A percentile compares a stretch with the other conserved stretches of the same genome.
These are phyloP conservation scores for Pipistrellus kuhlii DNA, from an alignment of 2,797 vertebrate species.

Conservation along the genomic window DNA sequence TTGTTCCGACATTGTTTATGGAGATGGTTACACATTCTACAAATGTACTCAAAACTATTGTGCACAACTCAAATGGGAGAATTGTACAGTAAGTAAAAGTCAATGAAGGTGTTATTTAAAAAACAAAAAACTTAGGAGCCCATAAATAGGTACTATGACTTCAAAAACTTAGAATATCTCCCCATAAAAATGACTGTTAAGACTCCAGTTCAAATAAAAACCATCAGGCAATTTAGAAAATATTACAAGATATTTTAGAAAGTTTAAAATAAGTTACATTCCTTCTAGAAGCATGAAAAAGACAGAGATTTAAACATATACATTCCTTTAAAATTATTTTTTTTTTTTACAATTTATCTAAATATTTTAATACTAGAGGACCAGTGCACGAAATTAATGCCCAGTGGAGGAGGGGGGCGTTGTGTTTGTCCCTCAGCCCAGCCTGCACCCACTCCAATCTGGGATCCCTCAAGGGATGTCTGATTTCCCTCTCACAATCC, in stretches of 20 bases:
- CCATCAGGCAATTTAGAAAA: constrained; percentile 5
- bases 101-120: background rate
- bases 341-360: background rate
- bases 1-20: background rate
- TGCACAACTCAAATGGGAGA: background rate
- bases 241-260: constrained; percentile 11
- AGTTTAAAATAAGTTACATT: constrained; percentile 28
- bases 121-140: background rate
- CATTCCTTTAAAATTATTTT: background rate
- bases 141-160: background rate
- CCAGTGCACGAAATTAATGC: no score
- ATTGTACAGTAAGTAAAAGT: background rate
- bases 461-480: no score
- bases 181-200: background rate
- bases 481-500: no score
- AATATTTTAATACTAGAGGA: constrained; percentile 17
- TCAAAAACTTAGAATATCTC: background rate
- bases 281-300: background rate
- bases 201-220: constrained; percentile 13
- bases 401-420: no score
- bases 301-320: background rate
- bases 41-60: background rate
- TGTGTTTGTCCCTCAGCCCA: no score
- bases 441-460: no score
- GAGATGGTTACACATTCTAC: background rate